Evolutionary conservation across 2,888 invertebrate genomes (phyloP).

Genomic region (Epirrita christyi): DNA sequence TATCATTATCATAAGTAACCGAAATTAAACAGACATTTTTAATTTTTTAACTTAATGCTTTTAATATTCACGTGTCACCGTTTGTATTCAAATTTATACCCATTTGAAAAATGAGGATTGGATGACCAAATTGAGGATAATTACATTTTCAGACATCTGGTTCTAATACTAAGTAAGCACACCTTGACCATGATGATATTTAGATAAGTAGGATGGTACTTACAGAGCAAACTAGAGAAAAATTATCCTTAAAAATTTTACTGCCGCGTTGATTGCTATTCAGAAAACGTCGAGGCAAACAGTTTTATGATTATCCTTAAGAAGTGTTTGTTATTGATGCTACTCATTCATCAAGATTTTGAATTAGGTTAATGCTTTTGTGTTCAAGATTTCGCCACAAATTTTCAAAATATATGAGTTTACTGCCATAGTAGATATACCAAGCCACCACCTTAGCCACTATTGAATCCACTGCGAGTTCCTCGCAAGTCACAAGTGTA

Average conservation of each 20-base stretch:
- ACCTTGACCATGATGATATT: constrained; percentile 31
- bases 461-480: too few relatives aligned
- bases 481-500: too few relatives aligned
- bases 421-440: too few relatives aligned
- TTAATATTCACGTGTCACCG: too few relatives aligned
- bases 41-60: too few relatives aligned
- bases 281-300: constrained; percentile 30
- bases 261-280: constrained; percentile 29
- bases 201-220: constrained; percentile 17
- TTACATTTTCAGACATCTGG: constrained; percentile 1
- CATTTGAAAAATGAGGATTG: background rate
- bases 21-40: too few relatives aligned
- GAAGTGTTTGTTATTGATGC: constrained; percentile 5
- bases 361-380: background rate
- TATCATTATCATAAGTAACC: too few relatives aligned
- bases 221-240: constrained; percentile 21
- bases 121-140: constrained; percentile 7
- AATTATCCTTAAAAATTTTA: constrained; percentile 30
- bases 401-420: background rate
- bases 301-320: constrained; percentile 33
- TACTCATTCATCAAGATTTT: background rate
- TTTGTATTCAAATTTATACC: too few relatives aligned
- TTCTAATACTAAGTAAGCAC: constrained; percentile 1
- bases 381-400: background rate
- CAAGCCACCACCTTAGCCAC: too few relatives aligned